These are phyloP conservation scores for Eudemis profundana DNA, from an alignment of 2,888 invertebrate species.

Conservation along the genomic window DNA sequence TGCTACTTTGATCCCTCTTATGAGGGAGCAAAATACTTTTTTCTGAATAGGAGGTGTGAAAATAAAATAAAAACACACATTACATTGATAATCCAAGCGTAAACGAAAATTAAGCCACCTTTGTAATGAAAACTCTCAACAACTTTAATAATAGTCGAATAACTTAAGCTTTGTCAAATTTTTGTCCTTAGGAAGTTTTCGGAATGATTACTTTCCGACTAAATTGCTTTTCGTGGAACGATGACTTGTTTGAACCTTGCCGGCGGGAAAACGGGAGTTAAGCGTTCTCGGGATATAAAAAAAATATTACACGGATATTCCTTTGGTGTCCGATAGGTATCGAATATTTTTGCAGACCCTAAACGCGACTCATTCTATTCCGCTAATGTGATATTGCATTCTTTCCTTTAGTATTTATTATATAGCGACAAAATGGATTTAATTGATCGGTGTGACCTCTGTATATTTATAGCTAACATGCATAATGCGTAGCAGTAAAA, in stretches of 20 bases:
- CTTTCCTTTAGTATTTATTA: constrained; percentile 4
- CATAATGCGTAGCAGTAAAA: too few species aligned
- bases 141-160: constrained; percentile 20
- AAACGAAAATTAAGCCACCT: constrained; percentile 41
- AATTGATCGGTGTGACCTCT: too few species aligned
- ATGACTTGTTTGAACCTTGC: constrained; percentile 63
- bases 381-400: constrained; percentile 17
- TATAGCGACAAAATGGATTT: constrained; percentile 3
- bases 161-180: constrained; percentile 16
- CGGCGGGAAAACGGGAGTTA: constrained; percentile 59
- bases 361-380: constrained; percentile 20
- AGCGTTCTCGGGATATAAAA: constrained; percentile 54
- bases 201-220: constrained; percentile 64
- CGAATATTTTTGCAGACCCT: constrained; percentile 24
- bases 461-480: too few species aligned
- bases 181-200: constrained; percentile 29
- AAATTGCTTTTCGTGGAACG: constrained; percentile 62
- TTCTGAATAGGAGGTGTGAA: too few species aligned
- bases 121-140: constrained; percentile 46
- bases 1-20: too few species aligned
- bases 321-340: constrained; percentile 23
- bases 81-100: not conserved
- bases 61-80: too few species aligned
- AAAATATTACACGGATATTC: constrained; percentile 61
- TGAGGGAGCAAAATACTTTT: too few species aligned